Conservation (phyloP, 2,113 vertebrate species). For the Thunnus thynnus region DNA sequence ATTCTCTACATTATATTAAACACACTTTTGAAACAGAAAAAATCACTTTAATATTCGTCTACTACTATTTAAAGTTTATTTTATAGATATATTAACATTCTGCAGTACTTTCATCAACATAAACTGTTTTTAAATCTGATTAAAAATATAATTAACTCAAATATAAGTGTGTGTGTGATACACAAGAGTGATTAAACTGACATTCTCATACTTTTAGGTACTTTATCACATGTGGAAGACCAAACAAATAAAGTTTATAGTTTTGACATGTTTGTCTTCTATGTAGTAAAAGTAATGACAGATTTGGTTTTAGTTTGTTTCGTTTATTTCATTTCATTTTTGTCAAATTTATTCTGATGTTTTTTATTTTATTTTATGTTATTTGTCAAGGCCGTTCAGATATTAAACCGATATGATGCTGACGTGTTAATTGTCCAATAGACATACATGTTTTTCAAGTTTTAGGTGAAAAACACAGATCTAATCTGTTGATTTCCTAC, state of each 20-base stretch:
- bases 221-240: too few species aligned
- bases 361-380: background rate
- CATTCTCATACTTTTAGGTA: background rate
- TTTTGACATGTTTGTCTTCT: background rate
- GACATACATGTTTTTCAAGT: background rate
- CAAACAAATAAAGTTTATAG: background rate
- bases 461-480: background rate
- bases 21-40: too few species aligned
- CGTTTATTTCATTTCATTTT: background rate
- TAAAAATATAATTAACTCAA: background rate
- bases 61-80: too few species aligned
- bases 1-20: too few species aligned
- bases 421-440: background rate
- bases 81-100: background rate
- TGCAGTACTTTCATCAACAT: too few species aligned
- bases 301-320: background rate
- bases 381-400: too few species aligned
- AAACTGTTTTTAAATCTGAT: background rate
- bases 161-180: too few species aligned
- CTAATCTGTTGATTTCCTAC: background rate
- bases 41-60: too few species aligned
- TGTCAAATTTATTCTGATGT: background rate
- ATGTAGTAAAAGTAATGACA: background rate
- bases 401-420: background rate
- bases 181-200: background rate